Percentiles rank a stretch among this genome's conserved stretches.
phyloP scores from a whole-genome alignment of 2,797 vertebrate species.

The Hydrolagus colliei region DNA sequence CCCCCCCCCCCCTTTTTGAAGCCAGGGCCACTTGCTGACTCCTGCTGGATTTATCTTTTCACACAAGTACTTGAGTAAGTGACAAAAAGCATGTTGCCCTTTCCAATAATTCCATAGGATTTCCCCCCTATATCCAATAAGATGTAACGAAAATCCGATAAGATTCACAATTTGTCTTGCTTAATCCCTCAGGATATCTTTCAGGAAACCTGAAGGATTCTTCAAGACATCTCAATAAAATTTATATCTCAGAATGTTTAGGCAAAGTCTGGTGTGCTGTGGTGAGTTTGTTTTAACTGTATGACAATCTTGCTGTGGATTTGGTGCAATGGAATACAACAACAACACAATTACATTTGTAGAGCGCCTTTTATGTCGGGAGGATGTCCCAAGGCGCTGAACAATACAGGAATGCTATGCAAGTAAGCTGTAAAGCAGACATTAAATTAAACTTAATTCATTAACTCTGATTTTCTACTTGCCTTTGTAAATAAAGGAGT shows the following conservation, averaged over 20 bases:
- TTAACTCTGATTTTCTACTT: background rate
- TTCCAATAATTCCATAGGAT: background rate
- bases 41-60: background rate
- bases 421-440: background rate
- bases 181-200: background rate
- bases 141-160: background rate
- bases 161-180: background rate
- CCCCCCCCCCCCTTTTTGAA: background rate
- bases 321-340: too few species aligned
- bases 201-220: background rate
- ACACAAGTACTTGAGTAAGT: background rate
- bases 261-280: background rate
- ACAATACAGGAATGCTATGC: too few species aligned
- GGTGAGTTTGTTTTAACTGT: too few species aligned
- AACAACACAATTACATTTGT: too few species aligned
- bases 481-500: too few species aligned
- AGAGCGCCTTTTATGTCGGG: too few species aligned
- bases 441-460: background rate
- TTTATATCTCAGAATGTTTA: background rate
- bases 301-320: too few species aligned
- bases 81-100: background rate
- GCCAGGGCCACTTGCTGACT: background rate
- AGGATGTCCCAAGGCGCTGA: too few species aligned
- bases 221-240: background rate
- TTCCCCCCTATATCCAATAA: background rate